phyloP scores from a whole-genome alignment of 1,140 invertebrate species.

The Nasonia vitripennis region DNA sequence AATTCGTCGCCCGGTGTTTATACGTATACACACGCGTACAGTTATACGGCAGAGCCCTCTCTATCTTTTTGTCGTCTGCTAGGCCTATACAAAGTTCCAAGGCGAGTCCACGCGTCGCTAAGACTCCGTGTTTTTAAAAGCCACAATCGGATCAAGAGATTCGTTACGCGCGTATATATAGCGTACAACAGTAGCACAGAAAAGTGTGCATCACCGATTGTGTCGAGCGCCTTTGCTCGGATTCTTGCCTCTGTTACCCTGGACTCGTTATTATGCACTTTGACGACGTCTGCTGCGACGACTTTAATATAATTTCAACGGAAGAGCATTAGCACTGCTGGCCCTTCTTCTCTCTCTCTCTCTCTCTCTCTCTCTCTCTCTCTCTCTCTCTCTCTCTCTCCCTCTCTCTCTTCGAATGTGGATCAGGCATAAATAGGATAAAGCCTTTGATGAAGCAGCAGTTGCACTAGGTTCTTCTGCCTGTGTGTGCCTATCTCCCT shows the following conservation, averaged over 20 bases:
- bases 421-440: conserved; percentile 27
- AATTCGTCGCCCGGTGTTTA: not conserved
- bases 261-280: conserved; percentile 10
- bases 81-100: not conserved
- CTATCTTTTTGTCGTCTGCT: not conserved
- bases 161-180: conserved; percentile 1
- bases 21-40: not conserved
- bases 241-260: not conserved
- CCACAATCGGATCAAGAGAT: conserved; percentile 43
- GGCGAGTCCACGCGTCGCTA: not conserved
- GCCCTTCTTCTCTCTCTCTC: not conserved
- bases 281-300: not conserved
- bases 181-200: not conserved
- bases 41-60: not conserved
- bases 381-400: not conserved
- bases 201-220: not conserved
- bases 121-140: conserved; percentile 5
- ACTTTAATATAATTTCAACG: conserved; percentile 29
- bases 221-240: conserved; percentile 7
- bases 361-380: no score
- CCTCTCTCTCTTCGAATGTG: conserved; percentile 1
- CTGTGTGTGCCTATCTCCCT: no score
- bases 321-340: conserved; percentile 15
- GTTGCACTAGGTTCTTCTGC: not conserved
- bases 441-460: conserved; percentile 19